Base-by-base conservation (phyloP, 2,888 invertebrate genomes). In the Elysia crispata region DNA sequence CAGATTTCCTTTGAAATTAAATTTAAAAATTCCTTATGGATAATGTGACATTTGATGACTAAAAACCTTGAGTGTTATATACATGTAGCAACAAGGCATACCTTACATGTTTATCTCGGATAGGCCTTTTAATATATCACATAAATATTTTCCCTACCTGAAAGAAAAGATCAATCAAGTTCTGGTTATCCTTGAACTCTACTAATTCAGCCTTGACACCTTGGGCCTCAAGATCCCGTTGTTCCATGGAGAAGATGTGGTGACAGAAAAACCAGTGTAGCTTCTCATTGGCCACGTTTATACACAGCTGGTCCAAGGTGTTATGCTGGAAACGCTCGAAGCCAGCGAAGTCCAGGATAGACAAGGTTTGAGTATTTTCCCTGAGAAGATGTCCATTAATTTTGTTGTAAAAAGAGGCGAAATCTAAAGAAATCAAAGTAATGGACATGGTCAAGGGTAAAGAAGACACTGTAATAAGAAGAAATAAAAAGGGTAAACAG, bases 331-430 rank as follows among this genome's bases (percentile, higher is more conserved):
- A 80, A 73, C 84, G 83, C 84, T 89, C 89, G 81, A 89, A 89
- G 13, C 89, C 89, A 6, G 89, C 83, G 80, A 89, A 84, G 79
- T 89, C 89, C 76, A 89, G 79, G 25, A 89, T 86, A n/a, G 86
- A 85, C 23, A 88, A 83, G 6, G 69, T 79, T 11, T 31, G 23
- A 33, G 18, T 67, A 15, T 30, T 28, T 18, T 30, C 20, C 20
- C 77, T 77, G 70, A 13, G 15, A 60, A 23, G 15, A 6, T 60
- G n/a, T n/a, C n/a, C n/a, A n/a, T n/a, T n/a, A n/a, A n/a, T n/a
- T n/a, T n/a, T n/a, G n/a, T n/a, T n/a, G n/a, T n/a, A n/a, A n/a
- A n/a, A n/a, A n/a, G n/a, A n/a, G n/a, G n/a, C n/a, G n/a, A n/a
- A n/a, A n/a, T n/a, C n/a, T n/a, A n/a, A n/a, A n/a, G n/a, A n/a